Evolutionary conservation across 1,140 invertebrate species (phyloP), one percentile per base, ranked within the genome.

Genomic region (Drosophila virilis): DNA sequence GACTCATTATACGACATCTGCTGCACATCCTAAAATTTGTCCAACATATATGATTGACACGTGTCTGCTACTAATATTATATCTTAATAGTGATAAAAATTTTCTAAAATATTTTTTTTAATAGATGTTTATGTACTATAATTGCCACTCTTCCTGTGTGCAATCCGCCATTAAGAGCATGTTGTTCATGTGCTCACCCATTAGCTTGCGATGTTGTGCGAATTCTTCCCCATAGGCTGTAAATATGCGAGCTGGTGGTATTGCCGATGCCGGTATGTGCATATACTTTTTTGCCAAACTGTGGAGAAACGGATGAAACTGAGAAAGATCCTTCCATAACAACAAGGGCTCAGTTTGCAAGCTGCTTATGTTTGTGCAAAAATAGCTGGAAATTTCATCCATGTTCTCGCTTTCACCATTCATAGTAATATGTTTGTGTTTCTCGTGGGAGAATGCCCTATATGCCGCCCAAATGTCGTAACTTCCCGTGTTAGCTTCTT

Each of bases 351-450:
- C 68, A 1, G 55, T n/a, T 9, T 77, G 77, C n/a, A 79, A 33
- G n/a, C 54, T 69, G n/a, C 70, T 77, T 8, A 64, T 68, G 15
- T 22, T 62, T 7, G 70, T 35, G 8, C 48, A 69, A 10, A 79
- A 77, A 65, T 77, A 79, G 15, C 62, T 74, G 8, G 69, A 67
- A 22, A 79, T 77, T 13, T 79, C 77, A 51, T 79, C 77, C 17
- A 69, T 38, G 43, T 50, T 69, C 3, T 75, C 73, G 1, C 8
- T 32, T 7, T 68, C 59, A 28, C 37, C 38, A 43, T 38, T 58
- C 54, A 69, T 35, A 1, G 43, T 43, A 7, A 52, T 77, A 0
- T 65, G 69, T 6, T 51, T 76, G 17, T 65, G 52, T 22, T 80
- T 75, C 33, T 75, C 61, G 2, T 64, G 46, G 2, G 76, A 75